Percentiles rank a stretch among this genome's conserved stretches.
phyloP scores from a whole-genome alignment of 2,888 invertebrate genomes.

The Amiota mariae region DNA sequence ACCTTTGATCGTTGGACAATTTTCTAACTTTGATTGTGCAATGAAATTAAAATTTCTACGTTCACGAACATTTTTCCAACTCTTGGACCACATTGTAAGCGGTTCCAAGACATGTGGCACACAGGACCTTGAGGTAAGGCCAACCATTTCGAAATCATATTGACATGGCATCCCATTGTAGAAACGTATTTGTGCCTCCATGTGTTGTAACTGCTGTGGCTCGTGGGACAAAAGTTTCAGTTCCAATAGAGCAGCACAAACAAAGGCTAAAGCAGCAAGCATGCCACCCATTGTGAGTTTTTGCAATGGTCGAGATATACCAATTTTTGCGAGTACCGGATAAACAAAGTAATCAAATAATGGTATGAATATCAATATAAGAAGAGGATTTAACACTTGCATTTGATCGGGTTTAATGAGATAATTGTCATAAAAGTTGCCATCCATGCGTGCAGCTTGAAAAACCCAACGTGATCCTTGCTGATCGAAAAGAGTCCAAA shows the following conservation, averaged over 20 bases:
- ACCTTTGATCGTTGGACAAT: slow-evolving; percentile 32
- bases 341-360: slow-evolving; percentile 80
- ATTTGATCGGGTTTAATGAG: slow-evolving; percentile 93
- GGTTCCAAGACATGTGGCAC: slow-evolving; percentile 50
- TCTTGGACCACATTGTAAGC: slow-evolving; percentile 72
- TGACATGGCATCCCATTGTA: slow-evolving; percentile 81
- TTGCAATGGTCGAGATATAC: slow-evolving; percentile 69
- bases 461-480: slow-evolving; percentile 95
- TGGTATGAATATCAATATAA: slow-evolving; percentile 91
- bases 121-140: background rate
- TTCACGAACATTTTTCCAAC: slow-evolving; percentile 73
- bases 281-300: slow-evolving; percentile 83
- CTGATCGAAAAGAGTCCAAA: slow-evolving; percentile 98
- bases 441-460: slow-evolving; percentile 93
- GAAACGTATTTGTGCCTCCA: slow-evolving; percentile 80
- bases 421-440: slow-evolving; percentile 76
- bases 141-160: slow-evolving; percentile 70
- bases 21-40: slow-evolving; percentile 56
- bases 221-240: slow-evolving; percentile 81
- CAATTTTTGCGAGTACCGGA: slow-evolving; percentile 63
- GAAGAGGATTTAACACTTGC: slow-evolving; percentile 92
- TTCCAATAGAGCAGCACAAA: slow-evolving; percentile 88
- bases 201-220: slow-evolving; percentile 75
- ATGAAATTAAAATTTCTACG: slow-evolving; percentile 69
- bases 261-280: slow-evolving; percentile 87